phyloP scores from a whole-genome alignment of 2,797 vertebrate species.

The Erithacus rubecula region DNA sequence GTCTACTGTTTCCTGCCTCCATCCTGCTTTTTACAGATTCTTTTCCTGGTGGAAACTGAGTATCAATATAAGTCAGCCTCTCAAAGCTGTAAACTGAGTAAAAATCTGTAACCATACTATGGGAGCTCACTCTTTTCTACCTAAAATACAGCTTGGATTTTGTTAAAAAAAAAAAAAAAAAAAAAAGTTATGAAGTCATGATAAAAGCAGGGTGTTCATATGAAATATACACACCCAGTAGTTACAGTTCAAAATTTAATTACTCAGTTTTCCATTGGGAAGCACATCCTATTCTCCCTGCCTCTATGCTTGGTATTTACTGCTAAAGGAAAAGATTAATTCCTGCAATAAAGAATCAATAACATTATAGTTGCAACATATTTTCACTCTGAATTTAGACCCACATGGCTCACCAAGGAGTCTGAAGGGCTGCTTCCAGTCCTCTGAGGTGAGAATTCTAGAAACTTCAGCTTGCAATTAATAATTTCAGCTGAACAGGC shows the following conservation, averaged over 20 bases:
- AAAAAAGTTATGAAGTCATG: not conserved
- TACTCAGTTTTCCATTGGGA: not conserved
- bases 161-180: not conserved
- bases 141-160: not conserved
- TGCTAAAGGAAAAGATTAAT: constrained; percentile 52
- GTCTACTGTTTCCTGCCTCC: not conserved
- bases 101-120: not conserved
- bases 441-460: not conserved
- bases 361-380: not conserved
- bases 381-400: constrained; percentile 37
- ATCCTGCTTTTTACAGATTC: not conserved
- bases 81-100: not conserved
- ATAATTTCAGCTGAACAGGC: constrained; percentile 57
- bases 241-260: constrained; percentile 53
- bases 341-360: constrained; percentile 64
- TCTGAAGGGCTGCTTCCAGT: not conserved
- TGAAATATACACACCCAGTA: not conserved
- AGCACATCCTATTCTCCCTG: not conserved
- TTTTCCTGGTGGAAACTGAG: not conserved
- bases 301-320: not conserved
- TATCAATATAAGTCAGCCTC: not conserved
- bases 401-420: not conserved
- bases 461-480: constrained; percentile 64
- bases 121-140: not conserved
- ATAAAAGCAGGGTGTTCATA: not conserved